phyloP scores from a whole-genome alignment of 2,113 vertebrate species.

The Gadus chalcogrammus region DNA sequence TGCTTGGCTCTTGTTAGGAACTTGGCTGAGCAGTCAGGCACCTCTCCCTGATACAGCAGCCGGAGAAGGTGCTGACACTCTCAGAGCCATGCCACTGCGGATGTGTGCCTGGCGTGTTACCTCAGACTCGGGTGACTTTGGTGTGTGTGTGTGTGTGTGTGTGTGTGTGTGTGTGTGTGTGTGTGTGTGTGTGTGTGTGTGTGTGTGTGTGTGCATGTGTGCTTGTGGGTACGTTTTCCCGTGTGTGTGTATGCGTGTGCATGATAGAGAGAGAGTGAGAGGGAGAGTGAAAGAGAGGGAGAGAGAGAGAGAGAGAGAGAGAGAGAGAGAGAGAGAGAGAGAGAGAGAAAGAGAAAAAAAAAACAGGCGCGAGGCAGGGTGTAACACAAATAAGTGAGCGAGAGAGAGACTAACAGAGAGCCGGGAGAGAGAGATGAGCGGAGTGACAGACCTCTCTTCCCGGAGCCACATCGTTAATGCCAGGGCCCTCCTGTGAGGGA shows the following conservation, averaged over 20 bases:
- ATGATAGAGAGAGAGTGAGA: slow-evolving; percentile 10
- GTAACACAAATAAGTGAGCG: not conserved
- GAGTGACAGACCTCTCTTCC: slow-evolving; percentile 39
- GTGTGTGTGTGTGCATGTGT: slow-evolving; percentile 21
- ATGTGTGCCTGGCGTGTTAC: too few relatives aligned
- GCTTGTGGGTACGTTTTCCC: not conserved
- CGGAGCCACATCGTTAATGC: slow-evolving; percentile 63
- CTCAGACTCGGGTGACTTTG: too few relatives aligned
- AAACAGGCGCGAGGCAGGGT: not conserved
- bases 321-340: not conserved
- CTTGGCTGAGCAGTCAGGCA: slow-evolving; percentile 61
- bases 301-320: slow-evolving; percentile 9
- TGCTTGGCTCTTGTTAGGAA: slow-evolving; percentile 71
- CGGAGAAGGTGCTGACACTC: slow-evolving; percentile 54
- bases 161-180: too few relatives aligned
- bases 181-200: slow-evolving; percentile 10
- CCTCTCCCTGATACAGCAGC: slow-evolving; percentile 67
- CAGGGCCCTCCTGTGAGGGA: slow-evolving; percentile 47
- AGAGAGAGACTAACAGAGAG: not conserved
- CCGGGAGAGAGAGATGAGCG: not conserved
- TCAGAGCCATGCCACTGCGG: slow-evolving; percentile 13
- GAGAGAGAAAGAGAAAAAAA: slow-evolving; percentile 4
- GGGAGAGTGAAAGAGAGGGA: not conserved
- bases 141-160: slow-evolving; percentile 8
- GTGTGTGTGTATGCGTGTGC: not conserved